Base-by-base conservation (phyloP, 2,113 vertebrate species). In the Erythrocercus mccallii region DNA sequence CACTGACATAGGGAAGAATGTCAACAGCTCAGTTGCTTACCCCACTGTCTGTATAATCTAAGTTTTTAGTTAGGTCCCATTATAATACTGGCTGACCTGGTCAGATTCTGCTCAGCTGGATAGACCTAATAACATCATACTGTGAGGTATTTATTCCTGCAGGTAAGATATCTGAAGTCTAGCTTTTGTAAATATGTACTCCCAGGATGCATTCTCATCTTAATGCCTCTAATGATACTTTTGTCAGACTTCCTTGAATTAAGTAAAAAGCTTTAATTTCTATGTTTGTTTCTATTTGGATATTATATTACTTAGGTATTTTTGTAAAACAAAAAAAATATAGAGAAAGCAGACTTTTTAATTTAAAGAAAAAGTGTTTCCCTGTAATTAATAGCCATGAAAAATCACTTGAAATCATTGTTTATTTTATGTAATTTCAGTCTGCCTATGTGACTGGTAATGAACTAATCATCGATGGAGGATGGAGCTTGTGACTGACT, bases 391-490 rank as follows among this genome's bases (percentile, higher is more conserved):
- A 61, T 0, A 83, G 17, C 24, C 10, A 18, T 31, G 25, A 79
- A 70, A 70, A 70, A 48, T 21, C 53, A 27, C 5, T 65, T 74
- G 10, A 77, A 85, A 57, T 71, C 10, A 35, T 51, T 77, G 25
- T 88, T 62, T 16, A 79, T 28, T 82, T 64, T 86, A 72, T 95
- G 11, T 96, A 27, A 74, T 93, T 96, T 80, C 97, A 99, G 99
- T 99, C 99, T 37, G 98, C 98, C 79, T 99, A 99, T 12, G 64
- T 99, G 76, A 99, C 99, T 5, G 99, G 99, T 28, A 99, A 98
- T 12, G 98, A 99, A 85, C 97, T 99, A 20, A 96, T 99, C 97
- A 99, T 99, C 27, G 99, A 99, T 91, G 99, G 99, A 97, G 99
- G 99, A 86, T 99, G 99, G 99, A 98, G 98, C 66, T 96, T 99